These are phyloP conservation scores for Lasioglossum vierecki DNA, from an alignment of 2,888 invertebrate genomes.

Conservation along the genomic window DNA sequence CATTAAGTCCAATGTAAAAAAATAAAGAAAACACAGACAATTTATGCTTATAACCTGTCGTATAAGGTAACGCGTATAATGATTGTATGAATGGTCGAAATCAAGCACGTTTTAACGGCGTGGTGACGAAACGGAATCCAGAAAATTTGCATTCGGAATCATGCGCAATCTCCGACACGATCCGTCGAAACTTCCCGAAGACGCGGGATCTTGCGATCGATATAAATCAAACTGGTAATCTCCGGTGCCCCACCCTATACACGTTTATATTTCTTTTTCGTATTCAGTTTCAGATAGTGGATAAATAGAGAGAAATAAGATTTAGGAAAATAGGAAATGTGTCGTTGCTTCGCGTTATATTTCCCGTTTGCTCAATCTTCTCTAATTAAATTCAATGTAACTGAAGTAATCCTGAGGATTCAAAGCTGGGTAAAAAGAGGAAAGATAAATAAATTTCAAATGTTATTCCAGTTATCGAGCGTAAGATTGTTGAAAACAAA, in stretches of 20 bases:
- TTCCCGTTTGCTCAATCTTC: no score
- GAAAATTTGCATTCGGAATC: not conserved
- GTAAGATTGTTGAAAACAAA: no score
- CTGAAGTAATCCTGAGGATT: not conserved
- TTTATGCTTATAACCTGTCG: slow-evolving; percentile 11
- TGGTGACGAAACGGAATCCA: not conserved
- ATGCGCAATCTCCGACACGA: not conserved
- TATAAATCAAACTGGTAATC: no score
- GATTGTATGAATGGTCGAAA: not conserved
- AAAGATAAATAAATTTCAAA: not conserved
- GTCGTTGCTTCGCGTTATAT: no score
- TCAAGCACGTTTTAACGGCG: not conserved
- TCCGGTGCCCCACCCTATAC: no score
- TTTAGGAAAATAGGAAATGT: no score
- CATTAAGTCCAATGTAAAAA: not conserved
- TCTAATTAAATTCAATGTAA: no score
- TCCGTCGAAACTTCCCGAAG: not conserved
- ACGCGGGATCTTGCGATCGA: no score
- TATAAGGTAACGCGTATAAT: not conserved
- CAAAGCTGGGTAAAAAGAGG: not conserved
- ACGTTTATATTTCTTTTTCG: no score
- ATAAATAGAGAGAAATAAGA: no score
- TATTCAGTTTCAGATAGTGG: no score
- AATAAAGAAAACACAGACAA: not conserved
- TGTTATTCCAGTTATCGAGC: no score